These are phyloP conservation scores for Cosmopolites sordidus DNA, from an alignment of 2,888 invertebrate species.

Conservation along the genomic window DNA sequence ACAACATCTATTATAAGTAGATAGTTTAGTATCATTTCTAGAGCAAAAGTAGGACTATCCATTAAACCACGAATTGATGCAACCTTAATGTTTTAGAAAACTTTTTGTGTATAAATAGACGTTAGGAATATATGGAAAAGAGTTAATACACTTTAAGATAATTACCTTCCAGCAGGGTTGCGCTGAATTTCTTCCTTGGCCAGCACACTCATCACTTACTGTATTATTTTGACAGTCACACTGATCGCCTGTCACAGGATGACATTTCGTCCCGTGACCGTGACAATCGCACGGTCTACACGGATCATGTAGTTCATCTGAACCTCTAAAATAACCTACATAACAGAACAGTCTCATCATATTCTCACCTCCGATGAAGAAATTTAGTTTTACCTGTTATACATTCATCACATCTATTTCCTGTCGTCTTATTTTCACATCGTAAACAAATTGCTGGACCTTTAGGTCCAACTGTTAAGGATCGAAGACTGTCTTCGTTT, in stretches of 20 bases:
- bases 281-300: constrained; percentile 89
- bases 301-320: constrained; percentile 69
- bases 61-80: too few relatives aligned
- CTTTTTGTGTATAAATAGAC: too few relatives aligned
- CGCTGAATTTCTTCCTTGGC: constrained; percentile 67
- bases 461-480: constrained; percentile 62
- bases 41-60: too few relatives aligned
- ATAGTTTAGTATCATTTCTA: too few relatives aligned
- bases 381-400: constrained; percentile 41
- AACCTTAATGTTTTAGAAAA: too few relatives aligned
- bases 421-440: constrained; percentile 79
- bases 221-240: constrained; percentile 95
- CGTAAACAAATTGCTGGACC: constrained; percentile 74
- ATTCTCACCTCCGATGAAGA: too few relatives aligned
- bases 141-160: too few relatives aligned
- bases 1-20: too few relatives aligned
- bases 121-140: too few relatives aligned
- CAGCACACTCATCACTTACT: constrained; percentile 77
- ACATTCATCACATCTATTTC: constrained; percentile 78
- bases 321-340: constrained; percentile 60
- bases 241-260: constrained; percentile 84
- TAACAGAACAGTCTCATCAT: background rate
- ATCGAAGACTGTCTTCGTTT: constrained; percentile 37
- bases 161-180: constrained; percentile 71
- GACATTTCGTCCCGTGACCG: constrained; percentile 88